Conservation (phyloP, 2,888 invertebrate genomes). For the Apodemia hepburni region DNA sequence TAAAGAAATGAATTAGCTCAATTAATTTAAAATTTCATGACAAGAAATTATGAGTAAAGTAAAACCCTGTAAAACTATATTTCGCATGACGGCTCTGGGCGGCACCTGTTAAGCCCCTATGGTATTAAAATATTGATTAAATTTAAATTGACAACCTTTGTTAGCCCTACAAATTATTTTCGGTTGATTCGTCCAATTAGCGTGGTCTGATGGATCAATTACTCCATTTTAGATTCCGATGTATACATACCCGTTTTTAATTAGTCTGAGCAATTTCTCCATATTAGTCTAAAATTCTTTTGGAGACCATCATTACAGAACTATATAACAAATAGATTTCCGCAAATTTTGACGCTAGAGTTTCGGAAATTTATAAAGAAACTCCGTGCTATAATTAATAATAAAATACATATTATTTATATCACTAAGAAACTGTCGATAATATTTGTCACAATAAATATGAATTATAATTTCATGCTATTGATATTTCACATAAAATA, state of each 20-base stretch:
- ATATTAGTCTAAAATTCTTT: too few relatives aligned
- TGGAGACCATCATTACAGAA: too few relatives aligned
- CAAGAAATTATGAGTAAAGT: background rate
- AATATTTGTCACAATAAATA: too few relatives aligned
- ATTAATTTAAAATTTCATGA: background rate
- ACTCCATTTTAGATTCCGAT: background rate
- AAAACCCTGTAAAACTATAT: background rate
- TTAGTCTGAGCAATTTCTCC: too few relatives aligned
- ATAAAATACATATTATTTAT: too few relatives aligned
- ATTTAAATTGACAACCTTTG: slow-evolving; percentile 6
- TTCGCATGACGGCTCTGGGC: background rate
- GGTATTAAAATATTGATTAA: slow-evolving; percentile 8
- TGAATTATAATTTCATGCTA: too few relatives aligned
- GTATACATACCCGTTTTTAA: background rate
- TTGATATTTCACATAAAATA: too few relatives aligned
- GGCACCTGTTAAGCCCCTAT: background rate
- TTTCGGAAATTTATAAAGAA: too few relatives aligned
- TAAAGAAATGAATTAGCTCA: background rate
- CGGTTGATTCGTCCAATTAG: background rate
- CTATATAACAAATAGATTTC: too few relatives aligned
- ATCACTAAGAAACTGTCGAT: too few relatives aligned
- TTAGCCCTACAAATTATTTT: background rate
- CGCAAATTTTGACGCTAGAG: too few relatives aligned
- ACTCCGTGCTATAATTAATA: too few relatives aligned
- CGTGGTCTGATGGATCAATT: background rate